Percentiles rank a stretch among this genome's conserved stretches.
These are phyloP conservation scores for Aspidiotus rigidus DNA, from an alignment of 2,888 invertebrate species.

Conservation along the genomic window DNA sequence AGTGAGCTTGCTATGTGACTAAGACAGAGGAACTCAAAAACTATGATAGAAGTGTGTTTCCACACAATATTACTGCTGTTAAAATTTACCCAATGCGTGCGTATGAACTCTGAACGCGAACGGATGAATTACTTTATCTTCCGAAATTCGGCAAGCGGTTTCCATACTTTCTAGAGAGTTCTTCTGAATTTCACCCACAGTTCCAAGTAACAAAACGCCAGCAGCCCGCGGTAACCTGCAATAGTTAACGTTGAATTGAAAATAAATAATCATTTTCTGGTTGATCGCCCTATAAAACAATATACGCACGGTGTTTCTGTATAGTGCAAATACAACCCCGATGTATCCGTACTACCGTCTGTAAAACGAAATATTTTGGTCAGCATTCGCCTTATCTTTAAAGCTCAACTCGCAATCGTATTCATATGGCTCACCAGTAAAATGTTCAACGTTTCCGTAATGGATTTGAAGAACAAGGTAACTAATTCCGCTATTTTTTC, in stretches of 20 bases:
- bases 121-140: slow-evolving; percentile 74
- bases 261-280: background rate
- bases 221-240: slow-evolving; percentile 74
- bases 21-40: background rate
- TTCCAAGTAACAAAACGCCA: slow-evolving; percentile 82
- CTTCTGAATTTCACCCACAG: slow-evolving; percentile 68
- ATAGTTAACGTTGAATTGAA: slow-evolving; percentile 34
- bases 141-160: slow-evolving; percentile 65
- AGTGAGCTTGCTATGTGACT: too few relatives aligned
- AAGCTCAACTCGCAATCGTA: background rate
- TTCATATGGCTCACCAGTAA: slow-evolving; percentile 10
- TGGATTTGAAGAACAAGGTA: slow-evolving; percentile 92
- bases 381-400: slow-evolving; percentile 1
- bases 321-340: slow-evolving; percentile 71
- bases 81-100: slow-evolving; percentile 63
- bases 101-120: slow-evolving; percentile 94
- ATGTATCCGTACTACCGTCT: slow-evolving; percentile 72
- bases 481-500: slow-evolving; percentile 67
- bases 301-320: slow-evolving; percentile 57
- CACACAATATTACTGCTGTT: background rate
- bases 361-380: slow-evolving; percentile 40
- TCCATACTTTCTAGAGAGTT: slow-evolving; percentile 74
- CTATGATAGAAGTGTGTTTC: too few relatives aligned
- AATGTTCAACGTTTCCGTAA: slow-evolving; percentile 47
- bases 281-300: background rate